Evolutionary conservation across 2,888 invertebrate species (phyloP).

Genomic region (Eupsilia transversa): DNA sequence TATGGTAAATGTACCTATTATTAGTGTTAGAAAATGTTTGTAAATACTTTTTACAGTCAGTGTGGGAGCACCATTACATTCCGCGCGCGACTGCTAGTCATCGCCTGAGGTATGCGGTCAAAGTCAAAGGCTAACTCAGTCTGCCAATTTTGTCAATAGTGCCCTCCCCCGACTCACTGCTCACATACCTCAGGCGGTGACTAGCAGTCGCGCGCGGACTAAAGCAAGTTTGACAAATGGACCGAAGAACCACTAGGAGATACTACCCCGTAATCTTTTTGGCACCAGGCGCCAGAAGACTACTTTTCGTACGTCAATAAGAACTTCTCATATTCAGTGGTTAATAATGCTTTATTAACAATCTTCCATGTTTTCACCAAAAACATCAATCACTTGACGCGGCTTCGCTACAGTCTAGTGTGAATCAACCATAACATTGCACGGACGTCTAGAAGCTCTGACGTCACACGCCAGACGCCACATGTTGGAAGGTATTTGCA

Average conservation of each 20-base stretch:
- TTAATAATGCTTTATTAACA: background rate
- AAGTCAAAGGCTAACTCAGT: too few species aligned
- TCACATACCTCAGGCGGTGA: too few species aligned
- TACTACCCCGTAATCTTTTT: background rate
- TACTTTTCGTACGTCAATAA: background rate
- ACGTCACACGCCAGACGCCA: constrained; percentile 15
- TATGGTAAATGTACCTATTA: too few species aligned
- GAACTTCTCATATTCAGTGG: background rate
- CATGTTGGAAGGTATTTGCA: constrained; percentile 53
- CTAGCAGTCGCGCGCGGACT: too few species aligned
- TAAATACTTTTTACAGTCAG: too few species aligned
- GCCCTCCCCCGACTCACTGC: too few species aligned
- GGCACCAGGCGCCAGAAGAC: background rate
- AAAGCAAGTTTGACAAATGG: background rate
- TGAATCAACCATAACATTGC: constrained; percentile 5
- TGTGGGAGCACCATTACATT: too few species aligned
- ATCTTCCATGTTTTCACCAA: background rate
- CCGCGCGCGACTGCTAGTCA: too few species aligned
- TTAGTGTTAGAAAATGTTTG: too few species aligned
- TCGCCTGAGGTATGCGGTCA: too few species aligned
- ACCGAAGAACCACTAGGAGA: background rate
- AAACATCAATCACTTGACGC: background rate
- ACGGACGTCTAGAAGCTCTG: constrained; percentile 26
- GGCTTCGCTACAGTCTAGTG: background rate
- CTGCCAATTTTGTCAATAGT: too few species aligned